A percentile compares a stretch with the other conserved stretches of the same genome.
phyloP scores from a whole-genome alignment of 2,113 vertebrate species.

The Chaetura pelagica region DNA sequence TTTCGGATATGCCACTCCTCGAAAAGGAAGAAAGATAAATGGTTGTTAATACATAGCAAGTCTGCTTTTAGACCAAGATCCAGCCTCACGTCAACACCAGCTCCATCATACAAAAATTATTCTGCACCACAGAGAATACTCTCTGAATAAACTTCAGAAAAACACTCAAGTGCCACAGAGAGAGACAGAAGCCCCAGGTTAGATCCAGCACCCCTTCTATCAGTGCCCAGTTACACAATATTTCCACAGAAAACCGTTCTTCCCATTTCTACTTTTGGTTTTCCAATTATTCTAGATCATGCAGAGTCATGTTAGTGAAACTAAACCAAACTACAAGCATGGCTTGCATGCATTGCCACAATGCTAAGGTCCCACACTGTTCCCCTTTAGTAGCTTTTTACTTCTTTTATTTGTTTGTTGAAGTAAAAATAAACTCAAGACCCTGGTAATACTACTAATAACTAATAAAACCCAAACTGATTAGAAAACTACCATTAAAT shows the following conservation, averaged over 20 bases:
- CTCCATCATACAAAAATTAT: background rate
- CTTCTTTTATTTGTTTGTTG: background rate
- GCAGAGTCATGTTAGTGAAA: background rate
- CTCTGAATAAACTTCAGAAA: background rate
- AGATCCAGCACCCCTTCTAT: background rate
- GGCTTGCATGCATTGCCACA: background rate
- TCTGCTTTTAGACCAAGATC: background rate
- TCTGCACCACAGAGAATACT: background rate
- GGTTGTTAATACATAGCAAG: background rate
- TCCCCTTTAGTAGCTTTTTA: background rate
- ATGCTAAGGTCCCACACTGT: background rate
- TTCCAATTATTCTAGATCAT: background rate
- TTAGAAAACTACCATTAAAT: background rate
- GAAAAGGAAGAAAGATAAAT: slow-evolving; percentile 49
- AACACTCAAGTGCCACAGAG: background rate
- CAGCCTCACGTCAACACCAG: background rate
- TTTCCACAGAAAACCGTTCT: background rate
- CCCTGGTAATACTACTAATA: background rate
- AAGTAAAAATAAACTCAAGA: background rate
- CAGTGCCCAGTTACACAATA: background rate
- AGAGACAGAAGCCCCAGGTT: rapidly evolving
- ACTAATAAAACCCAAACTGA: background rate
- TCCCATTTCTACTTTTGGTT: background rate
- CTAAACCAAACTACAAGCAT: background rate
- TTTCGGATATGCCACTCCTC: slow-evolving; percentile 76